phyloP scores from a whole-genome alignment of 2,888 invertebrate genomes.

The Drosophila atripex region DNA sequence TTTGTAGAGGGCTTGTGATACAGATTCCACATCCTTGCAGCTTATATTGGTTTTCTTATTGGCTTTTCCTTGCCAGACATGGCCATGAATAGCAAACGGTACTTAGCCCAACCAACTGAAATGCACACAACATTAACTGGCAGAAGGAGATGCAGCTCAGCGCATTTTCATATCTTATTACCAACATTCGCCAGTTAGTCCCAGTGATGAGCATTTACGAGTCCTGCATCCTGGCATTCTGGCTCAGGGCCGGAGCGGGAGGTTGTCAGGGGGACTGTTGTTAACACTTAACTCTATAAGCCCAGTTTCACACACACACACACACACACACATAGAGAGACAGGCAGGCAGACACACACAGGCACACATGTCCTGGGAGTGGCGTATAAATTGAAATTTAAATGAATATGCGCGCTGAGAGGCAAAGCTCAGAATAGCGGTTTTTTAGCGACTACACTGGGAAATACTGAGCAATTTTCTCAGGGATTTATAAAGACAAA shows the following conservation, averaged over 20 bases:
- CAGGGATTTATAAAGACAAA: no score
- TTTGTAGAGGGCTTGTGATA: background rate
- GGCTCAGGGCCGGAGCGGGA: background rate
- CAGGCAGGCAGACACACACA: background rate
- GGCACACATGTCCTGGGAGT: constrained; percentile 8
- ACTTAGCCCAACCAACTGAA: constrained; percentile 45
- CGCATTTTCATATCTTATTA: constrained; percentile 47
- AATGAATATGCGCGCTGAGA: constrained; percentile 55
- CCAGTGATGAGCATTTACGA: constrained; percentile 44
- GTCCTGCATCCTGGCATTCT: constrained; percentile 4
- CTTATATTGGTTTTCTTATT: constrained; percentile 1
- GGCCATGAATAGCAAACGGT: constrained; percentile 15
- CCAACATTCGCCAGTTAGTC: constrained; percentile 47
- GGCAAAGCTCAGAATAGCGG: background rate
- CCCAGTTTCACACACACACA: constrained; percentile 1
- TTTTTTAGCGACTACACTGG: background rate
- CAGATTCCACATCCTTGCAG: background rate
- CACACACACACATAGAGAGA: background rate
- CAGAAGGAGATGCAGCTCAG: constrained; percentile 15
- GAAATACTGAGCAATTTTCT: background rate
- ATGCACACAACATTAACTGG: constrained; percentile 46
- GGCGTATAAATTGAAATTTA: constrained; percentile 63
- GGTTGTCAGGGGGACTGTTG: background rate
- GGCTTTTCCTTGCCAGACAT: constrained; percentile 3
- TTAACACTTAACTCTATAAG: constrained; percentile 27